Evolutionary conservation across 2,888 invertebrate species (phyloP).

Genomic region (Drosophila cyrtoloma): DNA sequence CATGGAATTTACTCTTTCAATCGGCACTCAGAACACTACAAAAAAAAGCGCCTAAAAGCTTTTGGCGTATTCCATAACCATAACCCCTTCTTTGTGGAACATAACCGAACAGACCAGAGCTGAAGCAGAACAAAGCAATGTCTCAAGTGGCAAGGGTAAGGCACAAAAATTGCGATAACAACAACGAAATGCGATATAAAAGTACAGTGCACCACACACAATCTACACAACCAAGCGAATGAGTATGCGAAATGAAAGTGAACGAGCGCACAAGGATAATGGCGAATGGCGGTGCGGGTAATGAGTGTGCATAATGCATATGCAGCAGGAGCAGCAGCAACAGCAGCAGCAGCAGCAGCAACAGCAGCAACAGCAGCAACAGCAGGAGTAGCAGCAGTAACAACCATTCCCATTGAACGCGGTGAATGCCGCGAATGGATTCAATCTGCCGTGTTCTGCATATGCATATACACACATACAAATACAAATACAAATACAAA

Average conservation of each 20-base stretch:
- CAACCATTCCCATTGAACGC: constrained; percentile 68
- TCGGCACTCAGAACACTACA: constrained; percentile 30
- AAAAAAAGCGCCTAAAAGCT: constrained; percentile 65
- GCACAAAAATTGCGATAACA: constrained; percentile 69
- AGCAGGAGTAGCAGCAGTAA: not conserved
- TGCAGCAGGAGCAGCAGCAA: constrained; percentile 60
- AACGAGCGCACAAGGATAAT: constrained; percentile 82
- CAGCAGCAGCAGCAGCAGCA: constrained; percentile 45
- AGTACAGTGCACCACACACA: constrained; percentile 56
- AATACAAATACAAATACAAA: constrained; percentile 31
- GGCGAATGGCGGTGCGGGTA: constrained; percentile 69
- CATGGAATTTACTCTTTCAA: constrained; percentile 33
- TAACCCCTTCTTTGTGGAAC: constrained; percentile 67
- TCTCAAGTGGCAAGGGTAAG: constrained; percentile 81
- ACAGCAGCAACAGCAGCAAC: constrained; percentile 55
- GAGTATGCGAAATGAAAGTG: constrained; percentile 79
- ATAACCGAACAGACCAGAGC: constrained; percentile 49
- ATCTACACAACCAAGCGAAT: constrained; percentile 41
- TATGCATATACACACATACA: constrained; percentile 36
- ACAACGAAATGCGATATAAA: constrained; percentile 52
- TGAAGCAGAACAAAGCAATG: constrained; percentile 74
- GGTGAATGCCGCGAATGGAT: constrained; percentile 66
- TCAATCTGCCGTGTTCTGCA: constrained; percentile 72
- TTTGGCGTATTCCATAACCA: constrained; percentile 61
- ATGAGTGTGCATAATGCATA: constrained; percentile 81